Base-by-base conservation (phyloP, 2,888 invertebrate species). In the Tiliacea citrago region DNA sequence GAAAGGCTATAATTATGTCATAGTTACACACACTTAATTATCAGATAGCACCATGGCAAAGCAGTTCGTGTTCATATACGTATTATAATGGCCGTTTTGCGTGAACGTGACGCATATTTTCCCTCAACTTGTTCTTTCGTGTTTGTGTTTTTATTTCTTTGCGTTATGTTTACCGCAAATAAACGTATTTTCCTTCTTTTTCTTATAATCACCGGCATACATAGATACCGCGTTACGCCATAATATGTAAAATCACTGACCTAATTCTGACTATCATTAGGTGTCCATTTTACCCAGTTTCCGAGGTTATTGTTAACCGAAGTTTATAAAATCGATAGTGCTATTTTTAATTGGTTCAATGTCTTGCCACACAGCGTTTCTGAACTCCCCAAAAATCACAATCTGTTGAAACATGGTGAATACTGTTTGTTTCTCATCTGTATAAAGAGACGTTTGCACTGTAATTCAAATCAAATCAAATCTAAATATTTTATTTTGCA, bases 1-100 rank as follows among this genome's bases (percentile, higher is more conserved):
- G 29, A 67, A 53, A n/a, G 8, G 57, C 61, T 62, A 65, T 68
- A 68, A 65, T 74, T 65, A 49, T 42, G 5, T 58, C 47, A 24
- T 45, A 47, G 29, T 29, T 24, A 55, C 53, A 29, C 29, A 67
- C 55, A 55, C 39, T 29, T 68, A 66, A 75, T 75, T 39, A 66
- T 69, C 16, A 49, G 61, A 39, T 39, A 21, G 55, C 75, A 57
- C 13, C 18, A 70, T 16, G 35, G 42, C 29, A 61, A 62, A 49
- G 69, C 51, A 12, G 24, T 51, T 53, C 13, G 21, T 13, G 51
- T 35, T 39, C 57, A 21, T 70, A 42, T 42, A 9, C 42, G 8
- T 42, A 42, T 42, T 42, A 70, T 67, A 70, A 53, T 51, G 0
- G 1, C 24, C 5, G 16, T n/a, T n/a, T n/a, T n/a, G n/a, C n/a